Conservation (phyloP, 2,888 invertebrate genomes). For the Drosophila pseudotalamancana region DNA sequence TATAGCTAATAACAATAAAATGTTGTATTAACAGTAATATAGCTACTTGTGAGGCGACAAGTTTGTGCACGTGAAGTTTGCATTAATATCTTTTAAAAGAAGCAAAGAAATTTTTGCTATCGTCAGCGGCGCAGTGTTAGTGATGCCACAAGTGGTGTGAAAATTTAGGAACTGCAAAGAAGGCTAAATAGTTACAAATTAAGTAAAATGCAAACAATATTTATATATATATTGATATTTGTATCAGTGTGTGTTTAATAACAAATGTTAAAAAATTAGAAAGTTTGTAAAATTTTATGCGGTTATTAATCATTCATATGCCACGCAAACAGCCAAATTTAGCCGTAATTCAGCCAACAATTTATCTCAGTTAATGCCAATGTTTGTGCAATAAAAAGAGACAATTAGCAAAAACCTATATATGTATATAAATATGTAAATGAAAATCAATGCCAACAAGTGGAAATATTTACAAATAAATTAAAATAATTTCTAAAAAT, state of each 20-base stretch:
- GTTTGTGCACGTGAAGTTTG: constrained; percentile 11
- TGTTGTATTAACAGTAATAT: constrained; percentile 4
- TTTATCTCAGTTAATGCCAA: constrained; percentile 21
- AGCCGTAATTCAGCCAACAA: constrained; percentile 11
- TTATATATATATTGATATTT: not conserved
- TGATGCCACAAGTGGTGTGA: constrained; percentile 38
- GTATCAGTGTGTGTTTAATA: too few relatives aligned
- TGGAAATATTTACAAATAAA: constrained; percentile 21
- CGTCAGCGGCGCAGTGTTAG: constrained; percentile 60
- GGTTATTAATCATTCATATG: not conserved
- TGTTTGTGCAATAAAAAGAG: constrained; percentile 51
- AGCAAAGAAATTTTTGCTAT: constrained; percentile 35
- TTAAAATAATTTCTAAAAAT: constrained; percentile 5
- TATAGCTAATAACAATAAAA: not conserved
- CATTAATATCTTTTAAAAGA: constrained; percentile 6
- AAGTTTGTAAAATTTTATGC: not conserved
- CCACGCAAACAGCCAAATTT: constrained; percentile 2
- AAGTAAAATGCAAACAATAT: not conserved
- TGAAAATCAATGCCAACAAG: constrained; percentile 42
- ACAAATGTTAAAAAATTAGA: not conserved
- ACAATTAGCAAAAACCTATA: constrained; percentile 35
- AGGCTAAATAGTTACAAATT: not conserved
- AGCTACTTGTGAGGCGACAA: constrained; percentile 3
- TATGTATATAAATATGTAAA: constrained; percentile 4
- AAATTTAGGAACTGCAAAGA: constrained; percentile 11